Evolutionary conservation across 2,113 vertebrate genomes (phyloP), one percentile per base, ranked within the genome.

Genomic region (Rhizomys pruinosus): DNA sequence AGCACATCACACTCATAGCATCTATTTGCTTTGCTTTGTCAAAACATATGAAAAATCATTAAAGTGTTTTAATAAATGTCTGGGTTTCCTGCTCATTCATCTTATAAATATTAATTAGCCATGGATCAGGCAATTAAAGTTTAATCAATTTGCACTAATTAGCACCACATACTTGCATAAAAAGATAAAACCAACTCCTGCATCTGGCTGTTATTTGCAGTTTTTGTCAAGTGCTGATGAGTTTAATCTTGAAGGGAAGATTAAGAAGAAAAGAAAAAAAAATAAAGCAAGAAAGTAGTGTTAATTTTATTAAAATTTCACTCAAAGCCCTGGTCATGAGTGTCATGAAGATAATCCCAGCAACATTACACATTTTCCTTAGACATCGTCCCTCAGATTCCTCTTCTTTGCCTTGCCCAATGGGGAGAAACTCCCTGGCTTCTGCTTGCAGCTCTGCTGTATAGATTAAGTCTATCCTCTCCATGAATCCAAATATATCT

Each of bases 141-240:
- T 98, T 98, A 98, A 98, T 98, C 98, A 98, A 98, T 98, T 98
- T 98, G 98, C 98, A 98, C 98, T 98, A 98, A 98, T 98, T 98
- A 98, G 98, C 98, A 98, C 98, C 98, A 98, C 98, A 98, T 98
- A 98, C 98, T 98, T 98, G 98, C 98, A 98, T 98, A 98, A 98
- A 98, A 98, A 98, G 98, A 98, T 98, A 98, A 98, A 98, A 98
- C 98, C 97, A 97, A 96, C 98, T 98, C 97, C 97, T 98, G 98
- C 98, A 98, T 98, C 98, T 98, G 98, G 98, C 97, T 98, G 98
- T 98, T 98, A 98, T 98, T 98, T 98, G 98, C 98, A 98, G 98
- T 98, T 98, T 98, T 98, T 98, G 98, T 98, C 98, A 98, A 98
- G 98, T 98, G 98, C 98, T 98, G 98, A 98, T 98, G 98, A 98